phyloP scores from a whole-genome alignment of 2,113 vertebrate genomes.

The Chaenocephalus aceratus region DNA sequence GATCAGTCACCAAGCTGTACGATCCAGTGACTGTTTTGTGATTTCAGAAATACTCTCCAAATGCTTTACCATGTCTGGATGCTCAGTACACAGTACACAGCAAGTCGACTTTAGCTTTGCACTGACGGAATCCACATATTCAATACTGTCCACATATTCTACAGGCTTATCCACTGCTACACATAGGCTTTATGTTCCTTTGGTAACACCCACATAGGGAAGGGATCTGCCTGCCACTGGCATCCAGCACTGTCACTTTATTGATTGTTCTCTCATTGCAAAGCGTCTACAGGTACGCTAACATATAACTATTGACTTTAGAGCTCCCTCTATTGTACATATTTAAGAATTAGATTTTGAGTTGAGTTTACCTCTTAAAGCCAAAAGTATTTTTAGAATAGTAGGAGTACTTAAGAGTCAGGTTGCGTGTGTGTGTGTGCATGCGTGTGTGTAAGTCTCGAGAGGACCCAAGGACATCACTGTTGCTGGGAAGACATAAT shows the following conservation, averaged over 20 bases:
- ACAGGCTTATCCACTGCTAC: conserved; percentile 30
- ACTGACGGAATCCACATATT: conserved; percentile 60
- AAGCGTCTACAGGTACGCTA: conserved; percentile 48
- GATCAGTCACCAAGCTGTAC: conserved; percentile 30
- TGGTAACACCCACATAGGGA: conserved; percentile 33
- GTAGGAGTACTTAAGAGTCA: conserved; percentile 37
- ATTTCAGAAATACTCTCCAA: conserved; percentile 27
- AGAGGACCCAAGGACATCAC: conserved; percentile 54
- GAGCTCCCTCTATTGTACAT: conserved; percentile 49
- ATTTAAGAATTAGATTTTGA: conserved; percentile 50
- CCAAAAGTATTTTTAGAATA: conserved; percentile 78
- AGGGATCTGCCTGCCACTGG: conserved; percentile 56
- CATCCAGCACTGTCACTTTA: conserved; percentile 81
- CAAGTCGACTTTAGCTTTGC: conserved; percentile 54
- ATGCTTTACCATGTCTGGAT: conserved; percentile 8
- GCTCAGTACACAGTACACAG: background rate
- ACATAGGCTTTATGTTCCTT: conserved; percentile 29
- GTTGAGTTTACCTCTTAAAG: conserved; percentile 65
- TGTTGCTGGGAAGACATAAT: conserved; percentile 74
- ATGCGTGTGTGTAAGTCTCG: conserved; percentile 31
- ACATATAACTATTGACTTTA: conserved; percentile 69
- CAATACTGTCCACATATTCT: conserved; percentile 52
- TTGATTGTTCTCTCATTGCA: conserved; percentile 53
- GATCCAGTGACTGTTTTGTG: conserved; percentile 17
- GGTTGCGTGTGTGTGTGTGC: conserved; percentile 19